Evolutionary conservation across 2,113 vertebrate genomes (phyloP).

Genomic region (Sceloporus tristichus): DNA sequence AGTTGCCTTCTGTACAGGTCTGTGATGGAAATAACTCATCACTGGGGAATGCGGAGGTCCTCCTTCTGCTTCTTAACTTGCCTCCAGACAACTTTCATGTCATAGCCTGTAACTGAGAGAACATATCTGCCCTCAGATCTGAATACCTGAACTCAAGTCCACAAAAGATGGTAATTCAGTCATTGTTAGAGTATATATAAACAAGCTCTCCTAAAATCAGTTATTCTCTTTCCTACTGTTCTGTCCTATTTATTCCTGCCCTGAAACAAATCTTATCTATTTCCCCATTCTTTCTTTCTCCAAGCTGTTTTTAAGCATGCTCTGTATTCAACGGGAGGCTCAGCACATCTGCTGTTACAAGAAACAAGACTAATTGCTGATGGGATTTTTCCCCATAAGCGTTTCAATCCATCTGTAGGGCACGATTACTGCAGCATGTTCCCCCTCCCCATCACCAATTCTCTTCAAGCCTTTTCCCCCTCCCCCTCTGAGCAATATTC

Average conservation of each 20-base stretch:
- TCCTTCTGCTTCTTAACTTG: neutral
- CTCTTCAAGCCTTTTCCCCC: conserved; percentile 69
- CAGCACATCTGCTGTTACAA: conserved; percentile 76
- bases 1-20: neutral
- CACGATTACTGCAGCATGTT: conserved; percentile 64
- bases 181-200: neutral
- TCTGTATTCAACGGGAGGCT: conserved; percentile 68
- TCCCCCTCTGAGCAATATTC: conserved; percentile 68
- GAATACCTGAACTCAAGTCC: neutral
- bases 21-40: neutral
- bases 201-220: neutral
- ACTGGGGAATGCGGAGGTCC: neutral
- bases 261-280: conserved; percentile 39
- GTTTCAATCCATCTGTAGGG: conserved; percentile 76
- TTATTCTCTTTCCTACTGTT: neutral
- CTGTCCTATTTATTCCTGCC: conserved; percentile 7
- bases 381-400: conserved; percentile 72
- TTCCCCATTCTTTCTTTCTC: conserved; percentile 49
- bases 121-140: neutral
- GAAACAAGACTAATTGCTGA: conserved; percentile 80
- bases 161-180: neutral
- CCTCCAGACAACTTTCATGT: too few relatives aligned
- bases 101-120: neutral
- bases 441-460: conserved; percentile 70
- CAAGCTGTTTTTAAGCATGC: conserved; percentile 66